Conservation (phyloP, 1,140 invertebrate species). For the Capitella teleta region DNA sequence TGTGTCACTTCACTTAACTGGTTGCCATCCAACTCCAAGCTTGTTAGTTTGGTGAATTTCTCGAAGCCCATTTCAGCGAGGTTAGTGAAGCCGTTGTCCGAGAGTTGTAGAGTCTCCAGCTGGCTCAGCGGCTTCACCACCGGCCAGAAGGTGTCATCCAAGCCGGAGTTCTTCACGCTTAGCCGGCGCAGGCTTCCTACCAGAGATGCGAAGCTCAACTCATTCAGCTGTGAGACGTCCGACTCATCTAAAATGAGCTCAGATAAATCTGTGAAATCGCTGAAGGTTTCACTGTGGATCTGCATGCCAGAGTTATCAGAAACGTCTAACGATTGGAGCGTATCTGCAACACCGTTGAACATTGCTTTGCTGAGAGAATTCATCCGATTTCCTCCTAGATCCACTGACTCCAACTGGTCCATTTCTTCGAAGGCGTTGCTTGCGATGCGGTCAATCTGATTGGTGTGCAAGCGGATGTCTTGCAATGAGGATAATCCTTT, state of each 20-base stretch:
- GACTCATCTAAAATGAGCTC: too few species aligned
- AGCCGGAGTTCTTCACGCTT: background rate
- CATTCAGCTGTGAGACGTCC: too few species aligned
- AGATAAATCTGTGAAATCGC: too few species aligned
- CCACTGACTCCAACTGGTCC: background rate
- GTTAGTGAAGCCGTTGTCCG: background rate
- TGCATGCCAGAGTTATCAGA: too few species aligned
- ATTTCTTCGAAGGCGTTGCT: background rate
- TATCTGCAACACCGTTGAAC: too few species aligned
- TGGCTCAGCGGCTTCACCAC: background rate
- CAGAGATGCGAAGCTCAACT: background rate
- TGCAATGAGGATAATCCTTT: background rate
- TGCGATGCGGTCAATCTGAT: background rate
- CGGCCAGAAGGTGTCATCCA: background rate
- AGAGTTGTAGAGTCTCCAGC: background rate
- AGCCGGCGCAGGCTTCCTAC: background rate
- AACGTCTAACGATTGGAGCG: too few species aligned
- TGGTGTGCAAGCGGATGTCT: background rate
- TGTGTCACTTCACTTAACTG: background rate
- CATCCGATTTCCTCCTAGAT: background rate
- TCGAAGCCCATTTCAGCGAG: background rate
- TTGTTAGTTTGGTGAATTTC: background rate
- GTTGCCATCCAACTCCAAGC: background rate
- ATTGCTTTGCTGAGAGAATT: too few species aligned
- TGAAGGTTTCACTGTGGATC: too few species aligned